Evolutionary conservation across 2,888 invertebrate species (phyloP).

Genomic region (Hemaris fuciformis): DNA sequence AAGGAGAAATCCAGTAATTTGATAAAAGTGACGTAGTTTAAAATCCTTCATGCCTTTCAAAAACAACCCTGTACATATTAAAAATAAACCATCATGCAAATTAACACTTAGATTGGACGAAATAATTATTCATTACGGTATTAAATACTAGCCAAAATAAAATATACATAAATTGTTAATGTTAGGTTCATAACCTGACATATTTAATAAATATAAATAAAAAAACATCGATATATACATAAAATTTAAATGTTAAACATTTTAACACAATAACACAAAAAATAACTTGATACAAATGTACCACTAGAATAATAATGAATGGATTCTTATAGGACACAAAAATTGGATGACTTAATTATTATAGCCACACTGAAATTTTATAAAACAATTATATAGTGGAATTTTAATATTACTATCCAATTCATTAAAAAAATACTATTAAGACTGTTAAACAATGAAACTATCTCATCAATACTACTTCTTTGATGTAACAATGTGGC

Average conservation of each 20-base stretch:
- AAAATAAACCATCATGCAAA: slow-evolving; percentile 2
- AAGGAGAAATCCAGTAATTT: not conserved
- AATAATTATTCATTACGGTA: not conserved
- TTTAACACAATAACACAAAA: not conserved
- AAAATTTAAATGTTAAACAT: not conserved
- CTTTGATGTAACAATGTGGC: not conserved
- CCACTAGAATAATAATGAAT: not conserved
- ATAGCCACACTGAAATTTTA: not conserved
- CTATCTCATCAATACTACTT: too few species aligned
- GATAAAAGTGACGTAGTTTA: not conserved
- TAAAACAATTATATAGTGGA: not conserved
- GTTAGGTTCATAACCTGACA: not conserved
- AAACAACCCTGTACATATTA: not conserved
- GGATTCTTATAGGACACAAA: not conserved
- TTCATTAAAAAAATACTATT: too few species aligned
- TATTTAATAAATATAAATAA: not conserved
- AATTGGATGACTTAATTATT: not conserved
- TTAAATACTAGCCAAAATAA: not conserved
- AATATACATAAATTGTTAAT: slow-evolving; percentile 3
- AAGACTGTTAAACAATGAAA: too few species aligned
- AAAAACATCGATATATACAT: not conserved
- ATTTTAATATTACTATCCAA: not conserved
- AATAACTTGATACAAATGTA: not conserved
- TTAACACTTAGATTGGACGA: not conserved
- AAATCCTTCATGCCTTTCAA: not conserved